Percentiles rank a stretch among this genome's conserved stretches.
These are phyloP conservation scores for cattle (Bos taurus) DNA, from an alignment of 2,113 vertebrate genomes.

Conservation along the genomic window ARS-UCD2.0 NC_037335.1:111766001-111766500, in stretches of 20 bases:
- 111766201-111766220: neutral
- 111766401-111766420: neutral
- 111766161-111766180: no score
- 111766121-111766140: rapidly evolving
- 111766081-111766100: neutral
- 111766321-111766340: neutral
- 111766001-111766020: rapidly evolving
- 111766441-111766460: neutral
- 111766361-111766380: neutral
- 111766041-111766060: neutral
- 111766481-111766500: rapidly evolving
- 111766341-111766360: neutral
- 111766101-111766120: neutral
- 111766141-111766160: no score
- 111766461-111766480: rapidly evolving
- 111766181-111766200: neutral
- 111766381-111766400: neutral
- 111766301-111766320: neutral
- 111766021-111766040: neutral
- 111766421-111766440: neutral
- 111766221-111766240: neutral
- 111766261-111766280: neutral
- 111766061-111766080: neutral
- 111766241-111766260: neutral
- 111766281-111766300: neutral